Evolutionary conservation across 2,113 vertebrate genomes (phyloP), one percentile per base, ranked within the genome.

Genomic region (Sander vitreus): DNA sequence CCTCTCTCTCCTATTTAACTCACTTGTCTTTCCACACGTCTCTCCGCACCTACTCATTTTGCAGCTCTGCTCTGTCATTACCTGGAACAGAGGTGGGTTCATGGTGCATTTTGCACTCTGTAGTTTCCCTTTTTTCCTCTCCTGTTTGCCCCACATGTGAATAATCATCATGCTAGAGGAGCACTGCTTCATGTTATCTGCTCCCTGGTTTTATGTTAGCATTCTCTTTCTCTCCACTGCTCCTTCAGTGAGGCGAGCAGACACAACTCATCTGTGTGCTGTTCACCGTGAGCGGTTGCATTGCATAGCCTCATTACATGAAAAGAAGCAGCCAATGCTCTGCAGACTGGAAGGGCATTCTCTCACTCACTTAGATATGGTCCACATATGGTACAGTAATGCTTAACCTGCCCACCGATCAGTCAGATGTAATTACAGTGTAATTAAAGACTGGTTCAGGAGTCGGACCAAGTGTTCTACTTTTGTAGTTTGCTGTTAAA

Each of bases 11-110:
- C 73, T 63, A 36, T 86, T 90, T 89, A 84, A 86, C 77, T 84
- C 58, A 18, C 82, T 88, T 50, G 60, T 90, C 86, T 88, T 74
- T 93, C 88, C 78, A 62, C 85, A 65, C 71, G 51, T 72, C 86
- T 68, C 69, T 43, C n/a, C 51, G 14, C 68, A 73, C 88, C 92
- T 84, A 84, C 82, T 94, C 85, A 92, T 94, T 94, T 93, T n/a
- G 25, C 27, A 72, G n/a, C 86, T 33, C 51, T 66, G 82, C 89
- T 89, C 86, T 94, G 80, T 93, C 86, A 93, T 93, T 95, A 94
- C 89, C 89, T 92, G 86, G 54, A 55, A 83, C 43, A 23, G 85
- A 85, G 85, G 88, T 85, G 78, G 81, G 75, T 78, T 80, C 23
- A 21, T 15, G 65, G 85, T 77, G 81, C 43, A 8, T 77, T 83